Conservation (phyloP, 2,888 invertebrate genomes). For the Eupithecia pulchellata region DNA sequence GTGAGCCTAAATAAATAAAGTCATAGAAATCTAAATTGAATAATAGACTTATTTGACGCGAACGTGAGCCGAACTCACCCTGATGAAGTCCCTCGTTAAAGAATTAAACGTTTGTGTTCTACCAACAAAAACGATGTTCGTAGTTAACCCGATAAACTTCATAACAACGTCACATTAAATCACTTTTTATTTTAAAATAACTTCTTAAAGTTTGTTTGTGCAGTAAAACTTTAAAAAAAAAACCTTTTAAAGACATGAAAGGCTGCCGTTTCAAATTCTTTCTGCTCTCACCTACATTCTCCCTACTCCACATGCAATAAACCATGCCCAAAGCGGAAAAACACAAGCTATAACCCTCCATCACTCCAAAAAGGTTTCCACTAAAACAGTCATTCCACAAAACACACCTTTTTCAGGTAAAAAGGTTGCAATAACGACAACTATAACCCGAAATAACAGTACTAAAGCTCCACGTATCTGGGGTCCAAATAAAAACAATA, state of each 20-base stretch:
- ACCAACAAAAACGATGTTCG: no score
- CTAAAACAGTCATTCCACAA: constrained; percentile 1
- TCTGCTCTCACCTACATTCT: neutral
- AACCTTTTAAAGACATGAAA: neutral
- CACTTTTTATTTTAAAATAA: no score
- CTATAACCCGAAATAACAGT: constrained; percentile 27
- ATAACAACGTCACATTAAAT: no score
- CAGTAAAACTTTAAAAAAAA: no score
- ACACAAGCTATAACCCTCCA: neutral
- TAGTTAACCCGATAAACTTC: no score
- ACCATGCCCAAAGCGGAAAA: constrained; percentile 9
- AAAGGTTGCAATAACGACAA: constrained; percentile 22
- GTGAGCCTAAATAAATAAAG: no score
- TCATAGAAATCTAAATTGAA: no score
- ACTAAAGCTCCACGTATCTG: constrained; percentile 31
- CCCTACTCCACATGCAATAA: neutral
- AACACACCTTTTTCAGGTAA: constrained; percentile 24
- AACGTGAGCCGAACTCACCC: no score
- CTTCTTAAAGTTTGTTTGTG: no score
- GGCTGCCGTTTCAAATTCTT: neutral
- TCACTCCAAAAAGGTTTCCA: constrained; percentile 8
- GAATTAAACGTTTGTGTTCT: no score
- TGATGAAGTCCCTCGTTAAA: no score
- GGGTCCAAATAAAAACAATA: constrained; percentile 45
- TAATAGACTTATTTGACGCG: no score